Conservation (phyloP, 2,797 vertebrate genomes). For the Balearica regulorum region DNA sequence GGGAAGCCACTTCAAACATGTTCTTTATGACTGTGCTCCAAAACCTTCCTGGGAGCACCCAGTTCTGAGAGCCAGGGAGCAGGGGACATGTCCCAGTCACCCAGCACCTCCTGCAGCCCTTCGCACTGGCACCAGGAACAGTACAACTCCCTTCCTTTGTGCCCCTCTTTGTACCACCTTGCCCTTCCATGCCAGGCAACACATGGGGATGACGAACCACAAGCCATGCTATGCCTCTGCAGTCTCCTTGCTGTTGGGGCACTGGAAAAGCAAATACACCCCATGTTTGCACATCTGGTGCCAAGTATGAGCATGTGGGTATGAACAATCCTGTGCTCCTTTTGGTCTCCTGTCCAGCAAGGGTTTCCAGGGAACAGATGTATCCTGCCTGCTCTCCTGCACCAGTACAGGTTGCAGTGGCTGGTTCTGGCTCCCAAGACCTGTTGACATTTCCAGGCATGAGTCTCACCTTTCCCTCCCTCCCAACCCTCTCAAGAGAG, state of each 20-base stretch:
- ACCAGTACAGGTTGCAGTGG: neutral
- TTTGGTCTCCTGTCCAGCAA: neutral
- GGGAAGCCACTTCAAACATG: neutral
- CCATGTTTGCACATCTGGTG: accelerated
- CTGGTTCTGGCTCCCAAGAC: neutral
- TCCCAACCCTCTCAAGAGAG: neutral
- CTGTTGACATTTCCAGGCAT: neutral
- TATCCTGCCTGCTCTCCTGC: neutral
- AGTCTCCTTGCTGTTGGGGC: neutral
- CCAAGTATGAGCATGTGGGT: neutral
- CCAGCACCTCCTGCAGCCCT: neutral
- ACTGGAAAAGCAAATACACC: too few relatives aligned
- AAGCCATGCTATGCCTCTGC: neutral
- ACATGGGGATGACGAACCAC: neutral
- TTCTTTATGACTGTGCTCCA: neutral
- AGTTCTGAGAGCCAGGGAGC: neutral
- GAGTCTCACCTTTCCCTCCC: neutral
- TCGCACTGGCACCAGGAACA: neutral
- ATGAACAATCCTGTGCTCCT: neutral
- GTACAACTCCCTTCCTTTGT: neutral
- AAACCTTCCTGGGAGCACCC: neutral
- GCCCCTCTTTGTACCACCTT: neutral
- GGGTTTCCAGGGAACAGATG: neutral
- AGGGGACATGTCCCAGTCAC: neutral
- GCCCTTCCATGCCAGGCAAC: neutral